Conservation (phyloP, 2,888 invertebrate species). For the Sinotaia quadrata region DNA sequence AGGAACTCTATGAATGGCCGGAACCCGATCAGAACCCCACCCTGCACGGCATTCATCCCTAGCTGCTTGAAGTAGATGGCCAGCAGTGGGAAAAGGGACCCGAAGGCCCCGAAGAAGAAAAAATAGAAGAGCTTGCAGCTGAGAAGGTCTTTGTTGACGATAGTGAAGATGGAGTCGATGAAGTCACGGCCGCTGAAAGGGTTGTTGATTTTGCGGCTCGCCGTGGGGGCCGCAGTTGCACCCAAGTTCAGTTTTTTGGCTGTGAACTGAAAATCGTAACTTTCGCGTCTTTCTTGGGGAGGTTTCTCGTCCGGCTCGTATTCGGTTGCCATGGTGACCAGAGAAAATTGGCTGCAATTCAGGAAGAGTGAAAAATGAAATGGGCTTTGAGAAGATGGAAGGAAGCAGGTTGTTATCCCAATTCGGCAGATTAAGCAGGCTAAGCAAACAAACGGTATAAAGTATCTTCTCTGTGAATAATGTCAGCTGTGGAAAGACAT, state of each 20-base stretch:
- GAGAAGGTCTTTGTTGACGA: slow-evolving; percentile 76
- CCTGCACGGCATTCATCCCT: slow-evolving; percentile 98
- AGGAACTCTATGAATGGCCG: slow-evolving; percentile 97
- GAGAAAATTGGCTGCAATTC: background rate
- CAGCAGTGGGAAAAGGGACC: slow-evolving; percentile 97
- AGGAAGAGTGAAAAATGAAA: background rate
- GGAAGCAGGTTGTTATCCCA: too few relatives aligned
- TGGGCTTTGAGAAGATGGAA: too few relatives aligned
- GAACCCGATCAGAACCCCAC: slow-evolving; percentile 88
- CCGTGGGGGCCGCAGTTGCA: background rate
- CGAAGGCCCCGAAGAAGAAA: slow-evolving; percentile 99
- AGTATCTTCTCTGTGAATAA: too few relatives aligned
- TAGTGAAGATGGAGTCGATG: slow-evolving; percentile 59
- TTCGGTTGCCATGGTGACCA: slow-evolving; percentile 39
- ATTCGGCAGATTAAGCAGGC: too few relatives aligned
- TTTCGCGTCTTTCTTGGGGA: slow-evolving; percentile 23
- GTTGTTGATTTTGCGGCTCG: slow-evolving; percentile 13
- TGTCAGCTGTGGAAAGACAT: too few relatives aligned
- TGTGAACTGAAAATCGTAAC: slow-evolving; percentile 31
- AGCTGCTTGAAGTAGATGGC: slow-evolving; percentile 99
- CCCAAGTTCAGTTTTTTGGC: slow-evolving; percentile 34
- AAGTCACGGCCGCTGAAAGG: slow-evolving; percentile 48
- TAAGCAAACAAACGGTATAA: too few relatives aligned
- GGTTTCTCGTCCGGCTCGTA: slow-evolving; percentile 43
- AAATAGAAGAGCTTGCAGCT: slow-evolving; percentile 98